Conservation (phyloP, 2,113 vertebrate species). For the Arenaria interpres region DNA sequence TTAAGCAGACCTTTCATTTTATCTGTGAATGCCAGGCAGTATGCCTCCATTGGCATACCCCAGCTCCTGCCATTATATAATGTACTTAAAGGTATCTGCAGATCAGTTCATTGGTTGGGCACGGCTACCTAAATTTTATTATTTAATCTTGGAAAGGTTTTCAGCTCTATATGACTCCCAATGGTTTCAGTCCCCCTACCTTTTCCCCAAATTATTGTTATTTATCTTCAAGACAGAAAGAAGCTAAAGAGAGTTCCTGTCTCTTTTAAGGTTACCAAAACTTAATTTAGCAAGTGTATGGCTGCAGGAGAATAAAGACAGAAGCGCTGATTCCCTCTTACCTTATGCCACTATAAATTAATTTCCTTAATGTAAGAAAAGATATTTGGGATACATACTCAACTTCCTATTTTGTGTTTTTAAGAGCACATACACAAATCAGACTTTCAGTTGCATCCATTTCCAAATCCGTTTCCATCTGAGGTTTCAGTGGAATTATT, state of each 20-base stretch:
- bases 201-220: background rate
- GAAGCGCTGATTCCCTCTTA: background rate
- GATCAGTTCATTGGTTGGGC: background rate
- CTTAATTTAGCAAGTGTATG: background rate
- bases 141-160: background rate
- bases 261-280: constrained; percentile 35
- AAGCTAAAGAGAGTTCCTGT: background rate
- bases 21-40: background rate
- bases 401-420: background rate
- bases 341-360: background rate
- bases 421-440: background rate
- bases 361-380: background rate
- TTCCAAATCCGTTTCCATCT: background rate
- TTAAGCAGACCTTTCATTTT: background rate
- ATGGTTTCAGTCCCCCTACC: background rate
- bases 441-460: background rate
- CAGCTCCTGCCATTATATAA: background rate
- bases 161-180: background rate
- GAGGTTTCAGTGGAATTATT: background rate
- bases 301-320: background rate
- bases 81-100: background rate
- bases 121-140: background rate
- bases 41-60: background rate
- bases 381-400: background rate
- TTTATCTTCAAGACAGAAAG: constrained; percentile 33